Base-by-base conservation (phyloP, 1,140 invertebrate genomes). In the Streblospio benedicti region DNA sequence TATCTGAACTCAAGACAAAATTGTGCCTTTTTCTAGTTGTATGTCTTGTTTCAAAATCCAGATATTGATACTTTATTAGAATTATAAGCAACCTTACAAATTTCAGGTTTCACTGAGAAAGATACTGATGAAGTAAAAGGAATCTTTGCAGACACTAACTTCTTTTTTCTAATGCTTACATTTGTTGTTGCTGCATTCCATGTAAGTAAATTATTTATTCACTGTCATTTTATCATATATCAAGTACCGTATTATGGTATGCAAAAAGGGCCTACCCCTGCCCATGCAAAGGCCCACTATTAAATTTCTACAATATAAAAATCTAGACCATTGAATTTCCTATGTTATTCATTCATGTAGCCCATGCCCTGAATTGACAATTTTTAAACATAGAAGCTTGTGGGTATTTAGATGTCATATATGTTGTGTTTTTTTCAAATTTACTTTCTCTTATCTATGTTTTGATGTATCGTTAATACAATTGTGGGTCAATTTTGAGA, bases 61-160 rank as follows among this genome's bases (percentile, higher is more conserved):
- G 12, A 49, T 49, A 49, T 25, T 14, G 12, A 49, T 49, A n/a
- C 0, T 49, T 9, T 49, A 25, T 25, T 25, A 9, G 16, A 49
- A 49, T 20, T 12, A 25, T 20, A n/a, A 23, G 12, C 25, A 9
- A 25, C 20, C 18, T 52, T 12, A 30, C 31, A 5, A 20, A 49
- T 70, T 66, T 16, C 66, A 75, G 94, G 94, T 20, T 97, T 99
- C 69, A 87, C 86, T 49, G 85, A 88, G 49, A 95, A 95, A 77
- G 94, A 98, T 79, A 81, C 93, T 44, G 94, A 98, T 80, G 93
- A 98, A 81, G 85, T 97, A 0, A 98, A 97, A 79, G 87, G 88
- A 50, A 90, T 97, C 68, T 97, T 97, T 80, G 87, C 88, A 1
- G 94, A 98, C 69, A 97, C 93, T 0, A 97, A 96, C 78, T 80